Evolutionary conservation across 2,888 invertebrate genomes (phyloP).

Genomic region (Microchrysa polita): DNA sequence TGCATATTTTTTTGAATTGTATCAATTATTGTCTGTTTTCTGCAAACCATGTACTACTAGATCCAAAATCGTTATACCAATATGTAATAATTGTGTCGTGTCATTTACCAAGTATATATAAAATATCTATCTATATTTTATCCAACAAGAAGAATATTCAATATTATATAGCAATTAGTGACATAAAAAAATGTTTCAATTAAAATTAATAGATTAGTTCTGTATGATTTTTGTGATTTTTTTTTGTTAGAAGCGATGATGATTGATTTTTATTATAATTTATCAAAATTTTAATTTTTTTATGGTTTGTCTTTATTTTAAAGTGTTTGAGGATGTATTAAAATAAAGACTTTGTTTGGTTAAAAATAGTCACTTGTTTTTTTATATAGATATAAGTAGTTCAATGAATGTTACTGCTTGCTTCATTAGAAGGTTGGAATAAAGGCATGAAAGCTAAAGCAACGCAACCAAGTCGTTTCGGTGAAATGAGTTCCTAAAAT

Average conservation of each 20-base stretch:
- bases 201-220: neutral
- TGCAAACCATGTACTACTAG: no score
- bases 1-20: no score
- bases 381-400: no score
- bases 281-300: slow-evolving; percentile 10
- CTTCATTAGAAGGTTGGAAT: no score
- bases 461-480: no score
- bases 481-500: no score
- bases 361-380: neutral
- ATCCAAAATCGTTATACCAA: neutral
- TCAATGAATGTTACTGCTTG: no score
- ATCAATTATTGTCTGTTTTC: no score
- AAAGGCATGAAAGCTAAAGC: no score
- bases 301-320: slow-evolving; percentile 11
- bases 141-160: no score
- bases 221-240: slow-evolving; percentile 19
- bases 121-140: neutral
- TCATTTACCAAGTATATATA: neutral
- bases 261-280: slow-evolving; percentile 7
- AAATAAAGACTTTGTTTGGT: slow-evolving; percentile 27
- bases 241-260: slow-evolving; percentile 16
- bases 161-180: neutral
- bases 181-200: neutral
- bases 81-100: neutral
- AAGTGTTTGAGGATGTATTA: slow-evolving; percentile 8